Conservation (phyloP, 2,888 invertebrate species). For the Muscina levida region DNA sequence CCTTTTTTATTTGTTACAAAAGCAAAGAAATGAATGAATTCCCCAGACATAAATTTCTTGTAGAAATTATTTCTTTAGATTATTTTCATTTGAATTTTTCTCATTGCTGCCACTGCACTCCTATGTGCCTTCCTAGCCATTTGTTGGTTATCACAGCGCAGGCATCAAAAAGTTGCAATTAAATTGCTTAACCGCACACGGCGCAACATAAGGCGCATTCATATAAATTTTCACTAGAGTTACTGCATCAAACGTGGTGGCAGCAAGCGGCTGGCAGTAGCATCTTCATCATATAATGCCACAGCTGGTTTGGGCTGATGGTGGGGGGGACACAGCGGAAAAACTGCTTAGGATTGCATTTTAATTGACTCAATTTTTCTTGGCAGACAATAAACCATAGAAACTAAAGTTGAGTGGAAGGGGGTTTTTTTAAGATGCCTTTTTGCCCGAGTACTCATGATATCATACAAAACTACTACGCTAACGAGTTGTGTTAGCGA, state of each 20-base stretch:
- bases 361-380: constrained; percentile 61
- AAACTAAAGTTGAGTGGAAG: too few species aligned
- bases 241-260: constrained; percentile 10
- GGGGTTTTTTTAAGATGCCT: background rate
- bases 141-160: constrained; percentile 60
- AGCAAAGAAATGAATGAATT: constrained; percentile 36
- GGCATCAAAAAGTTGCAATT: constrained; percentile 64
- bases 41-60: constrained; percentile 61
- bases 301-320: too few species aligned
- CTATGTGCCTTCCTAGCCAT: constrained; percentile 24
- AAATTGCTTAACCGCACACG: constrained; percentile 63
- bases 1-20: constrained; percentile 11
- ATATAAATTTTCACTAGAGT: constrained; percentile 29
- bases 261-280: background rate
- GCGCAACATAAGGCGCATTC: constrained; percentile 48
- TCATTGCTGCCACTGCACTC: background rate
- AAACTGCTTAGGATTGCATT: constrained; percentile 58
- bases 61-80: constrained; percentile 50
- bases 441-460: background rate
- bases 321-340: constrained; percentile 33
- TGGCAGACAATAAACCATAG: constrained; percentile 28
- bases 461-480: background rate
- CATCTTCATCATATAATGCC: background rate
- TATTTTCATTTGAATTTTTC: constrained; percentile 38
- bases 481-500: constrained; percentile 36